Base-by-base conservation (phyloP, 2,113 vertebrate genomes). In the Edolisoma coerulescens region DNA sequence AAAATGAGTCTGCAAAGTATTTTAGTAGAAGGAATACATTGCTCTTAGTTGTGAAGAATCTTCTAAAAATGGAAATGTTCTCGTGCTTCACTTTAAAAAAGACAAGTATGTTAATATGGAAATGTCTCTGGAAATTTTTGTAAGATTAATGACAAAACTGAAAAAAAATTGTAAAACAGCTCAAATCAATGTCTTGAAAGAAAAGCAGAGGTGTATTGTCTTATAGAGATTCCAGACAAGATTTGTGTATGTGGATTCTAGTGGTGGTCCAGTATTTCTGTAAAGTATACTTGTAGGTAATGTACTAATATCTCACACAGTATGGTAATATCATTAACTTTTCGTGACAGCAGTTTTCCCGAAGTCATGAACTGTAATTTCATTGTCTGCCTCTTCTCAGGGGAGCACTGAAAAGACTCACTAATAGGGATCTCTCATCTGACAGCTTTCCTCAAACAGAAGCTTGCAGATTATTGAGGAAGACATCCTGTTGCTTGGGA, bases 1-100 rank as follows among this genome's bases (percentile, higher is more conserved):
- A 92, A 88, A 86, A 92, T 89, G 80, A 86, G 70, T 59, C 78
- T 94, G 47, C 26, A 7, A 75, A 95, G 59, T 83, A 76, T 84
- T 93, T 96, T 88, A 85, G 13, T 86, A 32, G 80, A 78, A 84
- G 32, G 37, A 84, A 60, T 86, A 75, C 3, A 11, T 64, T 74
- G 37, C 75, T 84, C 17, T 54, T 78, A 26, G 44, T 92, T 89
- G 79, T 68, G 64, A 70, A 78, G 74, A 77, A 70, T 77, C 56
- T 26, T 90, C 49, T 84, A 56, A 94, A 90, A 82, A 86, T n/a
- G 30, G 69, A 75, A 52, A 78, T 89, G 52, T 69, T 61, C n/a
- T 81, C 2, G 1, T 88, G 49, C 73, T 92, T 91, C 37, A 16
- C 50, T 91, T 86, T 28, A 68, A 60, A 93, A 89, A 87, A 50